Percentiles rank a stretch among this genome's conserved stretches.
These are phyloP conservation scores for Allophyes oxyacanthae DNA, from an alignment of 2,888 invertebrate species.

Conservation along the genomic window DNA sequence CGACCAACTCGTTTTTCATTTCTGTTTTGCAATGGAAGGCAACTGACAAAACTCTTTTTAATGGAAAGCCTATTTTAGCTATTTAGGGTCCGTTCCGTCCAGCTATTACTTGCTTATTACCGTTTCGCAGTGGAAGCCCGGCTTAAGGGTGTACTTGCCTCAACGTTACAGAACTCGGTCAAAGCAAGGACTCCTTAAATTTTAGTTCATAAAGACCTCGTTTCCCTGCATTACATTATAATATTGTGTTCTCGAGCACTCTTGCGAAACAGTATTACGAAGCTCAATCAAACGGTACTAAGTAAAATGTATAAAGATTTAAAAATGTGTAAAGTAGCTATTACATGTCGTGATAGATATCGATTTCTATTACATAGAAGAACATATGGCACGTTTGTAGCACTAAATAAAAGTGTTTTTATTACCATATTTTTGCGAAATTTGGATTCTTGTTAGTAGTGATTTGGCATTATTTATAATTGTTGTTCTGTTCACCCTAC, in stretches of 20 bases:
- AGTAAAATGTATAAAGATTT: constrained; percentile 57
- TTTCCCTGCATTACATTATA: constrained; percentile 28
- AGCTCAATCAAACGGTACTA: constrained; percentile 44
- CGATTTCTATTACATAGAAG: constrained; percentile 10
- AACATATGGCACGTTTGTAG: constrained; percentile 1
- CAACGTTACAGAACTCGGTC: constrained; percentile 12
- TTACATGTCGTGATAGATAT: constrained; percentile 41
- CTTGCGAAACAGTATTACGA: constrained; percentile 30
- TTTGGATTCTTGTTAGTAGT: background rate
- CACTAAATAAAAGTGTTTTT: background rate
- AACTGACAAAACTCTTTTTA: too few relatives aligned
- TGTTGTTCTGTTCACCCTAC: too few relatives aligned
- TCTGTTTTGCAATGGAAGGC: too few relatives aligned
- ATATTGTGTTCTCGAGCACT: constrained; percentile 37
- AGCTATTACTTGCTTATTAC: too few relatives aligned
- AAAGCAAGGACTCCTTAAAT: constrained; percentile 6
- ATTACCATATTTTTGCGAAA: background rate
- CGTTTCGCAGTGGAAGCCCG: too few relatives aligned
- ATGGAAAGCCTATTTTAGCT: too few relatives aligned
- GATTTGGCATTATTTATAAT: constrained; percentile 9
- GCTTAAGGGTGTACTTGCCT: too few relatives aligned
- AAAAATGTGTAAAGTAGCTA: constrained; percentile 55
- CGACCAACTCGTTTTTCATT: too few relatives aligned
- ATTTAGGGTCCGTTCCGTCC: too few relatives aligned
- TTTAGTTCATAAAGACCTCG: constrained; percentile 15